Percentiles rank a stretch among this genome's conserved stretches.
These are phyloP conservation scores for Rhagonycha lutea DNA, from an alignment of 2,888 invertebrate genomes.

Conservation along the genomic window DNA sequence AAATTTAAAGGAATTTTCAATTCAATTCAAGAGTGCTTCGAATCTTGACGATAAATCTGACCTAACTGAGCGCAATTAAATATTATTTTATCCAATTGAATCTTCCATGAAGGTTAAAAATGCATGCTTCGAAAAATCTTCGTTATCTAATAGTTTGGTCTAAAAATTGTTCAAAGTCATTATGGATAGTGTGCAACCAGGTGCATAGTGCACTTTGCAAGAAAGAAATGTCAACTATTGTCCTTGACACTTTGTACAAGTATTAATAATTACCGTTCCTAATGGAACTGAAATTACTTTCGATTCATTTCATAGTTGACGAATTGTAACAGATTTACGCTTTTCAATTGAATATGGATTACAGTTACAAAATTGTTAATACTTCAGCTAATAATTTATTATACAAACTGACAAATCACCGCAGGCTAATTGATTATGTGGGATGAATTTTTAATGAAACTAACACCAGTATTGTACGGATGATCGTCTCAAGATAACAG, in stretches of 20 bases:
- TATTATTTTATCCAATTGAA: not conserved
- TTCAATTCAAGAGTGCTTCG: too few species aligned
- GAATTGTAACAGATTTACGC: conserved; percentile 11
- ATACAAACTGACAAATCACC: not conserved
- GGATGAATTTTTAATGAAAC: not conserved
- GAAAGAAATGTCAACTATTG: conserved; percentile 8
- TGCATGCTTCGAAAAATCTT: not conserved
- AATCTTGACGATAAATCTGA: not conserved
- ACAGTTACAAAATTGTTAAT: not conserved
- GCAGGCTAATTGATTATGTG: not conserved
- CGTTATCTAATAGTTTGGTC: not conserved
- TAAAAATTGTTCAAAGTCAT: not conserved
- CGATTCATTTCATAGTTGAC: conserved; percentile 21
- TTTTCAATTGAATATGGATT: conserved; percentile 9
- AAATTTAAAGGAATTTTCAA: too few species aligned
- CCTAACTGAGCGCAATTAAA: not conserved
- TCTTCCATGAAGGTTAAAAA: not conserved
- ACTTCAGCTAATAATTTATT: not conserved
- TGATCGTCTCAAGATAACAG: not conserved
- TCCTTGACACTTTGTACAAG: conserved; percentile 23
- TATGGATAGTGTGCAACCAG: not conserved
- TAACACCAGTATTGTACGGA: not conserved
- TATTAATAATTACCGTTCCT: conserved; percentile 21
- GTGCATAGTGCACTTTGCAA: conserved; percentile 1
- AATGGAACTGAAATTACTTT: conserved; percentile 22